phyloP scores from a whole-genome alignment of 2,888 invertebrate genomes.

The Dastarcus helophoroides region DNA sequence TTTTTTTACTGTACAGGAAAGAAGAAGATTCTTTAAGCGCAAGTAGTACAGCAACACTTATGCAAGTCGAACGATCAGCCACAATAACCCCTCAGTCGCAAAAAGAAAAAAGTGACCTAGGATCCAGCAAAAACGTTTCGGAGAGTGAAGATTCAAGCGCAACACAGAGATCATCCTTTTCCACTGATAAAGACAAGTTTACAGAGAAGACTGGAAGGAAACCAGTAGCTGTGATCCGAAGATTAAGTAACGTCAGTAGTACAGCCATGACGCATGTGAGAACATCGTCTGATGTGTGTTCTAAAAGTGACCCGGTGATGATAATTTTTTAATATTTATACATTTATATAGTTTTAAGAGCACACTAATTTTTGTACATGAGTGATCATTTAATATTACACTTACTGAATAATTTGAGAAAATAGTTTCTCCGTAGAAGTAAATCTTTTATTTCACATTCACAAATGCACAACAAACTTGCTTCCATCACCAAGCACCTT shows the following conservation, averaged over 20 bases:
- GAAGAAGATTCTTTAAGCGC: conserved; percentile 31
- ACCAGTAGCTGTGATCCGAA: conserved; percentile 21
- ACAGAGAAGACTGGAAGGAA: conserved; percentile 25
- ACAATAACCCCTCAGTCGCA: too few species aligned
- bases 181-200: conserved; percentile 27
- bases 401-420: too few species aligned
- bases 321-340: conserved; percentile 13
- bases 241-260: conserved; percentile 43
- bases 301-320: conserved; percentile 37
- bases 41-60: conserved; percentile 32
- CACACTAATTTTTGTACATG: too few species aligned
- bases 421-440: too few species aligned
- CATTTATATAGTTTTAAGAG: too few species aligned
- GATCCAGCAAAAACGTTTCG: too few species aligned
- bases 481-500: too few species aligned
- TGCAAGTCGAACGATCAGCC: conserved; percentile 26
- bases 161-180: conserved; percentile 1
- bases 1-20: conserved; percentile 22
- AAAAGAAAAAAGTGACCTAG: too few species aligned
- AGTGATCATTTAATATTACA: too few species aligned
- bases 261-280: conserved; percentile 54
- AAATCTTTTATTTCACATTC: too few species aligned
- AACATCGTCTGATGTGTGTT: conserved; percentile 28
- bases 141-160: not conserved
- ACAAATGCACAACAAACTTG: too few species aligned